Percentiles rank a stretch among this genome's conserved stretches.
phyloP scores from a whole-genome alignment of 2,113 vertebrate genomes.

The Labeo catla region DNA sequence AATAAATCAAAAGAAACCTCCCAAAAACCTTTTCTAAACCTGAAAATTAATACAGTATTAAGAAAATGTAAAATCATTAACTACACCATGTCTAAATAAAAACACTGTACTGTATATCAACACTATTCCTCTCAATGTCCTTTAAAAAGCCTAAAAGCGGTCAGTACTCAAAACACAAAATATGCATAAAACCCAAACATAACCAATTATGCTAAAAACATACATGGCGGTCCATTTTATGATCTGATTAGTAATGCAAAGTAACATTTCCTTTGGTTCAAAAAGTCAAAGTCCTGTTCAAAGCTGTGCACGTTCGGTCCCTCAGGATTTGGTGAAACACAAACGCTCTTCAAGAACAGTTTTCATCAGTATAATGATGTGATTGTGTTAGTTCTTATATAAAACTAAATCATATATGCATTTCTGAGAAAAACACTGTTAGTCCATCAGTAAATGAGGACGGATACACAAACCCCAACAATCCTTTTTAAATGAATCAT shows the following conservation, averaged over 20 bases:
- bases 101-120: not conserved
- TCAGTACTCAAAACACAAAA: constrained; percentile 20
- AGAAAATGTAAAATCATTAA: not conserved
- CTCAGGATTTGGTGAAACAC: not conserved
- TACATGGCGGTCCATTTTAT: not conserved
- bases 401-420: not conserved
- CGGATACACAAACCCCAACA: not conserved
- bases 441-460: not conserved
- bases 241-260: not conserved
- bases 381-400: not conserved
- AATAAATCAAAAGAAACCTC: not conserved
- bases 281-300: not conserved
- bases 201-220: not conserved
- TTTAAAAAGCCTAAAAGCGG: not conserved
- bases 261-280: constrained; percentile 11
- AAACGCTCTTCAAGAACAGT: not conserved
- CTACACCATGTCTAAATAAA: not conserved
- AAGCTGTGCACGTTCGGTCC: not conserved
- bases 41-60: not conserved
- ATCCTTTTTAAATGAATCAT: not conserved
- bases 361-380: not conserved
- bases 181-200: not conserved
- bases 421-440: not conserved
- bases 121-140: not conserved
- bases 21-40: not conserved